phyloP scores from a whole-genome alignment of 2,113 vertebrate genomes.

The Chrysemys picta region DNA sequence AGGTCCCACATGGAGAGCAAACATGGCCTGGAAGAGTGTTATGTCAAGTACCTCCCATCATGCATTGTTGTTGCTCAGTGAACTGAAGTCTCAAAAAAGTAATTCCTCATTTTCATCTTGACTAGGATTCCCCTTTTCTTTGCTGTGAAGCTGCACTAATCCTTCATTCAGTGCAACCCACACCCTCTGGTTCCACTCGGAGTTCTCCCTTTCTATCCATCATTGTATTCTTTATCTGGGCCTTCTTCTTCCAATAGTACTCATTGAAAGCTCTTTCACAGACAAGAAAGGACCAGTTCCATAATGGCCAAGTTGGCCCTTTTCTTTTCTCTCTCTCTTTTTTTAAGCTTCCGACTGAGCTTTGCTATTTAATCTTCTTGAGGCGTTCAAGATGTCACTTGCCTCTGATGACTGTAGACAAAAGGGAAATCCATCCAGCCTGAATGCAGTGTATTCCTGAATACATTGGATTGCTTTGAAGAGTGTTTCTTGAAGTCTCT shows the following conservation, averaged over 20 bases:
- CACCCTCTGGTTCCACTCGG: constrained; percentile 81
- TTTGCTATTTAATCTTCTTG: constrained; percentile 95
- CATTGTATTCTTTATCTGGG: constrained; percentile 86
- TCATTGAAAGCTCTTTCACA: constrained; percentile 88
- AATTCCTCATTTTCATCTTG: constrained; percentile 95
- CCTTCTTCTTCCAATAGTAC: constrained; percentile 85
- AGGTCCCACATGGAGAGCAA: constrained; percentile 86
- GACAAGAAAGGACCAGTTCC: constrained; percentile 85
- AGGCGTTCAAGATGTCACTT: constrained; percentile 95
- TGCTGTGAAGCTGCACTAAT: constrained; percentile 87
- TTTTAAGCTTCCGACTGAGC: constrained; percentile 88
- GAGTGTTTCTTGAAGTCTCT: constrained; percentile 84
- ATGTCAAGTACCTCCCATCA: constrained; percentile 98
- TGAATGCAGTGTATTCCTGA: constrained; percentile 85
- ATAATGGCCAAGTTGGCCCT: constrained; percentile 86
- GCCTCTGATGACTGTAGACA: constrained; percentile 89
- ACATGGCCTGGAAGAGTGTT: constrained; percentile 96
- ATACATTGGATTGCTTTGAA: constrained; percentile 88
- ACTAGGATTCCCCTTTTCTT: constrained; percentile 88
- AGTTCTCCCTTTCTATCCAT: constrained; percentile 80
- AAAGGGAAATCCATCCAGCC: constrained; percentile 86
- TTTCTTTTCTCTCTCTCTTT: constrained; percentile 84
- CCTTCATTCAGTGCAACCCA: constrained; percentile 84
- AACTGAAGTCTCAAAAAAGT: constrained; percentile 92
- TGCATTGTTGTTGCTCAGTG: constrained; percentile 93